Evolutionary conservation across 2,797 vertebrate species (phyloP).

Genomic region (Geotrypetes seraphini): DNA sequence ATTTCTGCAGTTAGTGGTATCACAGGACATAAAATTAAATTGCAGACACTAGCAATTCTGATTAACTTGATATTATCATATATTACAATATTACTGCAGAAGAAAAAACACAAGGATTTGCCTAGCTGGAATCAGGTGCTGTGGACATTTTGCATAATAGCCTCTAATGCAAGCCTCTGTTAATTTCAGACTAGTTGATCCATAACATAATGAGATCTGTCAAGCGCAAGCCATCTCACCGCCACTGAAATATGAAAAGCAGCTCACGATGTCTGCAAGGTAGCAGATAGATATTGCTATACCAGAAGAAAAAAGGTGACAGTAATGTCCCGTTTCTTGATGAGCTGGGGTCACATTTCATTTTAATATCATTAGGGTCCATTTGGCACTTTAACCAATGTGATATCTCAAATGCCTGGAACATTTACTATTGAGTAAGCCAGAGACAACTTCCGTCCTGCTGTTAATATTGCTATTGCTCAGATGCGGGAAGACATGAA

Average conservation of each 20-base stretch:
- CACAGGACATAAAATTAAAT: constrained; percentile 1
- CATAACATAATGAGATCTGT: constrained; percentile 41
- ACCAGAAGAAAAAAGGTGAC: constrained; percentile 35
- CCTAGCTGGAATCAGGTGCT: constrained; percentile 5
- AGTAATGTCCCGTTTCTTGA: constrained; percentile 14
- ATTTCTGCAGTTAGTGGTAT: neutral
- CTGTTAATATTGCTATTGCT: too few species aligned
- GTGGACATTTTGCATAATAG: neutral
- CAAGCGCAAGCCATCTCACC: constrained; percentile 30
- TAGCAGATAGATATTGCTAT: constrained; percentile 32
- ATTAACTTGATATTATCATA: neutral
- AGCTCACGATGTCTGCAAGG: constrained; percentile 24
- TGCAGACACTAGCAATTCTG: neutral
- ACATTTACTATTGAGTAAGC: neutral
- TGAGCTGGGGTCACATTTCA: constrained; percentile 30
- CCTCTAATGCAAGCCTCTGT: constrained; percentile 27
- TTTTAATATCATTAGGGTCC: constrained; percentile 18
- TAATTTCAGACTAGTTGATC: constrained; percentile 30
- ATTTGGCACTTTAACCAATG: constrained; percentile 42
- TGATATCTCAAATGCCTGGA: constrained; percentile 10
- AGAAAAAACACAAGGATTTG: constrained; percentile 2
- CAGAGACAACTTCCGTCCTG: too few species aligned
- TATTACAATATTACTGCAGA: constrained; percentile 4
- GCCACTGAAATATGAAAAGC: constrained; percentile 28
- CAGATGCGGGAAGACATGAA: too few species aligned